Percentiles rank a stretch among this genome's conserved stretches.
These are phyloP conservation scores for Xyrichtys novacula DNA, from an alignment of 2,797 vertebrate genomes.

Conservation along the genomic window DNA sequence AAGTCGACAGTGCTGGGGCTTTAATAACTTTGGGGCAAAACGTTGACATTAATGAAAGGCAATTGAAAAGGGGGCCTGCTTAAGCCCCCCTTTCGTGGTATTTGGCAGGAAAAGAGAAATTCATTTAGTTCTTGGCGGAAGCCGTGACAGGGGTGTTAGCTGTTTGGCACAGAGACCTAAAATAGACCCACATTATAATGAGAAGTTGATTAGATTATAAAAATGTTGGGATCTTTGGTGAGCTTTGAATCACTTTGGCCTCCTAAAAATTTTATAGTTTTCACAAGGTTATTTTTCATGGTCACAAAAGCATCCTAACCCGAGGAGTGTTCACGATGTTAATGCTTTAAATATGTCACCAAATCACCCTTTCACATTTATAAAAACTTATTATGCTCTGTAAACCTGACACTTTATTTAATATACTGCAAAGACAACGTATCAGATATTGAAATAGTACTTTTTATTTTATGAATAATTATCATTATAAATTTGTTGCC, in stretches of 20 bases:
- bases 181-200: slow-evolving; percentile 46
- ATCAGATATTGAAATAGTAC: too few relatives aligned
- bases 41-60: slow-evolving; percentile 47
- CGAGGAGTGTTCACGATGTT: slow-evolving; percentile 5
- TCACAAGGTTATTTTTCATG: slow-evolving; percentile 37
- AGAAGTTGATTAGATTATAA: slow-evolving; percentile 65
- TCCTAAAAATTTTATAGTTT: slow-evolving; percentile 17
- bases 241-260: slow-evolving; percentile 34
- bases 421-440: too few relatives aligned
- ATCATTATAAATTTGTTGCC: too few relatives aligned
- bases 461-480: too few relatives aligned
- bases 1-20: slow-evolving; percentile 28
- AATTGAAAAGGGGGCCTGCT: slow-evolving; percentile 48
- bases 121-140: slow-evolving; percentile 47
- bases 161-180: slow-evolving; percentile 50
- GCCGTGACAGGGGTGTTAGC: slow-evolving; percentile 29
- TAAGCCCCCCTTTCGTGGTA: slow-evolving; percentile 41
- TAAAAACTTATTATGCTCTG: too few relatives aligned
- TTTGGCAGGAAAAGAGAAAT: slow-evolving; percentile 52
- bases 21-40: slow-evolving; percentile 36
- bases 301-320: slow-evolving; percentile 17
- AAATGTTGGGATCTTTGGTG: slow-evolving; percentile 25
- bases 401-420: too few relatives aligned
- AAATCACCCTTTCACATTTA: neutral
- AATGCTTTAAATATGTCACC: slow-evolving; percentile 20